Base-by-base conservation (phyloP, 2,113 vertebrate species). In the Orycteropus afer region DNA sequence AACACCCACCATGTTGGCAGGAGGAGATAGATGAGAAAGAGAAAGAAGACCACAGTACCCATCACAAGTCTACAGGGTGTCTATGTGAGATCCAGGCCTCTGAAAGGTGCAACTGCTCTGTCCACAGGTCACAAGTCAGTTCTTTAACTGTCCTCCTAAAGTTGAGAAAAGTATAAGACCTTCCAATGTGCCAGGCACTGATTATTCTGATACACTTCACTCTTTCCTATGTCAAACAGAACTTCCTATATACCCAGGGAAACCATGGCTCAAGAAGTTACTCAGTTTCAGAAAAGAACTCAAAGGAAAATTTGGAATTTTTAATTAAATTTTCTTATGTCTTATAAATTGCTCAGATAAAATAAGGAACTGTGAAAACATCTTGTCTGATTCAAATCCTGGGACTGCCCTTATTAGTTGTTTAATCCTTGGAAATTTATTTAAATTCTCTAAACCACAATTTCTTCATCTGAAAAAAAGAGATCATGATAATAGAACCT, bases 41-140 rank as follows among this genome's bases (percentile, higher is more conserved):
- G 18, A 2, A 69, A 69, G 18, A 34, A 5, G 69, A 42, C 3
- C 0, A 5, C n/a, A 37, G 37, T 12, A 32, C 1, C 3, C 42
- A 27, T 34, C 51, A 47, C 0, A 34, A 67, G 53, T 14, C 15
- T 14, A 32, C 9, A 22, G 37, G 6, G 40, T 27, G 11, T 42
- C 37, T 84, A 32, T 7, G 27, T 29, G 73, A 94, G 29, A 40
- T 7, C 11, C 20, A 37, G 59, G 10, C 14, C 27, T 47, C 49
- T 73, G 65, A 59, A 37, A 91, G 73, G 37, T 27, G 45, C 1
- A 11, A 1, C 34, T 77, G 29, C 29, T 51, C 45, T 49, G 7
- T 29, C 69, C 37, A 51, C 23, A 55, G 69, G 51, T 45, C 23
- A 51, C 34, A 55, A n/a, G 67, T 53, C 32, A 0, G 27, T 20